Base-by-base conservation (phyloP, 2,888 invertebrate genomes). In the Andrena bicolor region DNA sequence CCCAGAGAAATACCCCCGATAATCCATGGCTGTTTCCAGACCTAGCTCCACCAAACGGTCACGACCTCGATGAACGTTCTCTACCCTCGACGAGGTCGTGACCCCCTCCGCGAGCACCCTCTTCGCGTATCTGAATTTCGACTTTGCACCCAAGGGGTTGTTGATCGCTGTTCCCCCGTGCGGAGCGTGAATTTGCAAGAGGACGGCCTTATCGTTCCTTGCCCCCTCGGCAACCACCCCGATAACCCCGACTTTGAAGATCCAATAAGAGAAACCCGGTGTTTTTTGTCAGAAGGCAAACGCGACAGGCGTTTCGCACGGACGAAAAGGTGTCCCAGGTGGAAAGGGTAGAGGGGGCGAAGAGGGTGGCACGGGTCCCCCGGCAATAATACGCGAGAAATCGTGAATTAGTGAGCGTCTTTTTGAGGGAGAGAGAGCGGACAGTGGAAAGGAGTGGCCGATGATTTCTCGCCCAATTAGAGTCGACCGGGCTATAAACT, bases 391-490 rank as follows among this genome's bases (percentile, higher is more conserved):
- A 91, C 91, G 90, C 88, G 89, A 89, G 88, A 88, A 90, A 92
- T 93, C 92, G 90, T 93, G 92, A 92, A 93, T 93, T 93, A 89
- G 89, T 88, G 89, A 92, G 89, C 82, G 89, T 89, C 89, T 83
- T 85, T 89, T 92, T 92, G 88, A 89, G 80, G 85, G 85, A 84
- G 82, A 84, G 82, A 30, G 69, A 70, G 69, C 89, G 91, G 89
- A 89, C 89, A 88, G 91, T 89, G 90, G 86, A 92, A 93, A 93
- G 93, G 93, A 93, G 93, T 93, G 93, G 90, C 93, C 93, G 93
- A 93, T 93, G 93, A 93, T 93, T 93, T 93, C 93, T 93, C 92
- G 91, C 93, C 93, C 93, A 93, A 93, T 93, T 93, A 93, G 93
- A 93, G 92, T 92, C 92, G 93, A 92, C 93, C 91, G 91, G 92